These are phyloP conservation scores for Myripristis jacobus DNA, from an alignment of 2,797 vertebrate genomes.

Conservation along the genomic window DNA sequence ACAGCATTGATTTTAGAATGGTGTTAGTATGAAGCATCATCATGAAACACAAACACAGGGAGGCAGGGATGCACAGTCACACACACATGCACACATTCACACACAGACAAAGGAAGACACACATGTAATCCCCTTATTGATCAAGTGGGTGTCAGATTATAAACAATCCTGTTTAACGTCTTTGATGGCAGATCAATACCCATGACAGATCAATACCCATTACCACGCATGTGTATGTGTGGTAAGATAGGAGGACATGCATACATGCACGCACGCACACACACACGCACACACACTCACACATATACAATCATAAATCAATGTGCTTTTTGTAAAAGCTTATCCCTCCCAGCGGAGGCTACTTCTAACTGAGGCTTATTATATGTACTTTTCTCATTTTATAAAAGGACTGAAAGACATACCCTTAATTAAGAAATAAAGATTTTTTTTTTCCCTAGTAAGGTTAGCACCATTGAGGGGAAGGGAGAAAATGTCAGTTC, in stretches of 20 bases:
- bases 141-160: slow-evolving; percentile 2
- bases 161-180: not conserved
- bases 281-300: no score
- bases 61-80: no score
- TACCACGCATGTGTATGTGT: no score
- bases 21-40: not conserved
- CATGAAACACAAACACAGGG: slow-evolving; percentile 23
- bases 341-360: slow-evolving; percentile 7
- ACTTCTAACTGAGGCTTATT: slow-evolving; percentile 13
- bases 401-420: slow-evolving; percentile 18
- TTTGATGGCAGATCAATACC: slow-evolving; percentile 25
- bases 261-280: no score
- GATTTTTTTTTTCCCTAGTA: slow-evolving; percentile 15
- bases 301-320: not conserved
- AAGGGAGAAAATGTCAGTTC: slow-evolving; percentile 8
- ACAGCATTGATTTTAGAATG: not conserved
- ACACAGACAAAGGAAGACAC: slow-evolving; percentile 1
- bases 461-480: not conserved
- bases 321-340: not conserved
- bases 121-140: slow-evolving; percentile 2
- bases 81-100: not conserved
- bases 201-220: not conserved
- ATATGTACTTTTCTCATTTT: slow-evolving; percentile 1
- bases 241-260: no score
- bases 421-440: slow-evolving; percentile 33